A percentile compares a stretch with the other conserved stretches of the same genome.
phyloP scores from a whole-genome alignment of 2,113 vertebrate species.

The Archocentrus centrarchus region DNA sequence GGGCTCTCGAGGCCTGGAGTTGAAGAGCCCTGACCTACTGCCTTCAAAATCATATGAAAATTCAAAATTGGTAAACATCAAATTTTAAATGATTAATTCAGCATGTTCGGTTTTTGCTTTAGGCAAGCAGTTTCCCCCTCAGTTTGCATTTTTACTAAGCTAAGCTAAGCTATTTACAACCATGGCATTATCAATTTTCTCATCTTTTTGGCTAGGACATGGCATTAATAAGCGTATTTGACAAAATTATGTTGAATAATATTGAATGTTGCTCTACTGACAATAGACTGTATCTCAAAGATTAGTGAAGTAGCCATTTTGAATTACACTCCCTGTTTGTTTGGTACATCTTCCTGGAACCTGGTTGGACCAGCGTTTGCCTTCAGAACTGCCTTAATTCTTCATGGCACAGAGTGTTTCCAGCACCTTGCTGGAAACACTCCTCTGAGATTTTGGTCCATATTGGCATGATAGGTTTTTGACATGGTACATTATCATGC shows the following conservation, averaged over 20 bases:
- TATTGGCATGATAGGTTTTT: not conserved
- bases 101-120: not conserved
- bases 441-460: not conserved
- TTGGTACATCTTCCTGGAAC: not conserved
- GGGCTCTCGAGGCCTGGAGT: no score
- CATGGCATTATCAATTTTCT: not conserved
- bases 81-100: not conserved
- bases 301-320: not conserved
- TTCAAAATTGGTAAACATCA: no score
- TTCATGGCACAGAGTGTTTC: not conserved
- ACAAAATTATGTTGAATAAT: not conserved
- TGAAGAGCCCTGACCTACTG: no score
- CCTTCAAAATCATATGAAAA: no score
- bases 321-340: not conserved
- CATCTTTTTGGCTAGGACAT: not conserved
- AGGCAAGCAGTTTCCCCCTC: not conserved
- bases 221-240: not conserved
- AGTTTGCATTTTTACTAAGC: not conserved
- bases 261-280: not conserved
- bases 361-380: rapidly evolving
- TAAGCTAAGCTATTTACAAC: not conserved
- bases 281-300: not conserved
- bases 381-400: not conserved
- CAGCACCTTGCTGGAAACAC: not conserved
- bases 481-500: not conserved